Conservation (phyloP, 2,888 invertebrate species). For the Ochropleura leucogaster region DNA sequence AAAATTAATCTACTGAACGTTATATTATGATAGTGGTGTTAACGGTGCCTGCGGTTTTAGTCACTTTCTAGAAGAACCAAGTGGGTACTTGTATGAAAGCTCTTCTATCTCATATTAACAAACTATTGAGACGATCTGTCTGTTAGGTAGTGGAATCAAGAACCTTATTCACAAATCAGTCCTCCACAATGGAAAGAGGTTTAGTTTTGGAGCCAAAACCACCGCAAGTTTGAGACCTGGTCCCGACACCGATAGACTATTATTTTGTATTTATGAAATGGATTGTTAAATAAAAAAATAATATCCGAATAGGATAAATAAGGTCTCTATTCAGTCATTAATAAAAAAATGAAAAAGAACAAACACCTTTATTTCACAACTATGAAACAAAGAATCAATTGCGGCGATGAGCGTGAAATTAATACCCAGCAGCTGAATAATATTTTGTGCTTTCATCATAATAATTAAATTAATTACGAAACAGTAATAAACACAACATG, state of each 20-base stretch:
- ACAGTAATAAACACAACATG: slow-evolving; percentile 6
- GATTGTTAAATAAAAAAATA: background rate
- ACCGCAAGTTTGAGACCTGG: background rate
- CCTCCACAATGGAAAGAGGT: background rate
- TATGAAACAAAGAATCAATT: background rate
- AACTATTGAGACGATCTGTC: background rate
- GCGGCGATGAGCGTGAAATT: slow-evolving; percentile 1
- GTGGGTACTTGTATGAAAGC: background rate
- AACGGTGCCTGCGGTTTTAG: background rate
- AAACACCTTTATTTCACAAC: background rate
- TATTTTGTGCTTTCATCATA: background rate
- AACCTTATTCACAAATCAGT: background rate
- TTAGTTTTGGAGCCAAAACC: background rate
- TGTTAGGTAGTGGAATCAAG: background rate
- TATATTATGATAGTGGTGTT: background rate
- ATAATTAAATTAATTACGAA: background rate
- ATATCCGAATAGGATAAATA: background rate
- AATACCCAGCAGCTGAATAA: slow-evolving; percentile 1
- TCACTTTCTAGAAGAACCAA: background rate
- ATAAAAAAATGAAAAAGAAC: background rate
- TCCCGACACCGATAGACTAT: background rate
- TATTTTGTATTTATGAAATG: background rate
- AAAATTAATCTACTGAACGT: background rate
- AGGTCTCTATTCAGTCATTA: too few relatives aligned
- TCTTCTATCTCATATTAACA: background rate